Base-by-base conservation (phyloP, 2,888 invertebrate genomes). In the Fissipunctia ypsillon region DNA sequence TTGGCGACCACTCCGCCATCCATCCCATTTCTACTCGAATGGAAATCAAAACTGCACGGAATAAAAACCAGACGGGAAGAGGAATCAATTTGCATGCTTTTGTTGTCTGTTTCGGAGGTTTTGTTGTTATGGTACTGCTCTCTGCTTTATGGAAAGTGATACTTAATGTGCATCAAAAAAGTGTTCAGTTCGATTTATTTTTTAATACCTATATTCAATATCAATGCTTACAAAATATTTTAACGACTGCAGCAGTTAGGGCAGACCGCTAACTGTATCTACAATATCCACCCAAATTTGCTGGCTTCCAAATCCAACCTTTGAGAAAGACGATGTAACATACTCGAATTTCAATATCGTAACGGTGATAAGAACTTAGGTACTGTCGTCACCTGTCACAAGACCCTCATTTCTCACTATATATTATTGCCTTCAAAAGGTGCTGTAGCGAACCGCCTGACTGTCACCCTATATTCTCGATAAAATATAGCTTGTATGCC, bases 1-100 rank as follows among this genome's bases (percentile, higher is more conserved):
- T 76, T 76, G 63, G 57, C 76, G 31, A 41, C 41, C 80, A 73
- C 73, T 73, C 73, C 16, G 80, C 28, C 16, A 59, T 76, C 73
- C 63, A 63, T 73, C 35, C 35, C 63, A 35, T 38, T 45, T 43
- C 63, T 28, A 57, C 35, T 57, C 43, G 10, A 80, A 73, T 41
- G 50, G 25, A 80, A 80, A 76, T 80, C 73, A 57, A 43, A 73
- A 52, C 50, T 45, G 25, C 73, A 73, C 61, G 63, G 57, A 14
- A 59, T 64, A 63, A 80, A 75, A 73, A 52, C 25, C 16, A n/a
- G 19, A 19, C 41, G 31, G 25, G 38, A 28, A 28, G 35, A 38
- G 25, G 43, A 45, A 71, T 35, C 31, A 52, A 78, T 78, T 60
- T 75, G 59, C 38, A 78, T 71, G 60, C 25, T 60, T 71, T 52